Base-by-base conservation (phyloP, 2,888 invertebrate genomes). In the Trachelus stipa region DNA sequence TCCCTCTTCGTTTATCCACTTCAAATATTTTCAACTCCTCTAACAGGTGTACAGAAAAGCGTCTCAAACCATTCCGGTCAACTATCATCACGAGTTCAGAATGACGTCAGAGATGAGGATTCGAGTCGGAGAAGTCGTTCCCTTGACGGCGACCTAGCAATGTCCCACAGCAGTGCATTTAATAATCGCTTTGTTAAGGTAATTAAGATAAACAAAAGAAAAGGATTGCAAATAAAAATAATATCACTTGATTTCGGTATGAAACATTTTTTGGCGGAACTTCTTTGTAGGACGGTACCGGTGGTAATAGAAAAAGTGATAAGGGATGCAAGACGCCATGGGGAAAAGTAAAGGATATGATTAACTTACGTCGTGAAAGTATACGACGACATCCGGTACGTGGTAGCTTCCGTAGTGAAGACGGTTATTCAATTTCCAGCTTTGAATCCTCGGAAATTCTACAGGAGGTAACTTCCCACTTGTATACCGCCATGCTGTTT, bases 291-390 rank as follows among this genome's bases (percentile, higher is more conserved):
- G 82, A 81, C 33, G 76, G 80, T 35, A 35, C 73, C 74, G 80
- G 34, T 81, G 81, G 33, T 81, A 79, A 73, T 77, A 81, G 81
- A 75, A 81, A 75, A 1, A 92, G 93, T 3, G 93, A 93, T 85
- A 93, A 94, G 82, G 91, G 92, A 23, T 93, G 93, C 89, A 95
- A 94, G 88, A 95, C 94, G n/a, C 94, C 96, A 0, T 96, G 96
- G 96, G 94, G 95, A 1, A 95, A 95, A 91, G 95, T 96, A 92
- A 94, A 95, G 81, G 95, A 95, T 86, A 96, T 96, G 79, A 95
- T 96, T 81, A 95, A 95, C 87, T 95, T 95, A 0, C 93, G 94
- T 76, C 93, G 94, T 81, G 95, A 95, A 82, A 94, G 95, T 31
- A 93, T 94, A 79, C 94, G 94, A 91, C 93, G 94, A 90, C 93